phyloP scores from a whole-genome alignment of 1,140 invertebrate genomes.

The Thaumetopoea pityocampa region DNA sequence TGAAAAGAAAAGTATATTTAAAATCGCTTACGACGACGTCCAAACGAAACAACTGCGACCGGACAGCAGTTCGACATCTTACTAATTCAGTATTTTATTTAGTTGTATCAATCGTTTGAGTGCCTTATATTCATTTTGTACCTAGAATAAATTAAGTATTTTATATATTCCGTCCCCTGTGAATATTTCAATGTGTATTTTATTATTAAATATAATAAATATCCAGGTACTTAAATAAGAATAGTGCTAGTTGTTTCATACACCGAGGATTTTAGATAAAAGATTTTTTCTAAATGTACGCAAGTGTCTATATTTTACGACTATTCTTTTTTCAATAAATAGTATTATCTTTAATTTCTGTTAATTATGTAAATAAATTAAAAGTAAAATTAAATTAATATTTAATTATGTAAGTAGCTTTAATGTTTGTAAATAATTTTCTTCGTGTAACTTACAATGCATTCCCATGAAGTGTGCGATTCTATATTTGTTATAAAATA shows the following conservation, averaged over 20 bases:
- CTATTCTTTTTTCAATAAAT: too few species aligned
- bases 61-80: conserved; percentile 73
- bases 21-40: conserved; percentile 93
- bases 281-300: too few species aligned
- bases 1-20: conserved; percentile 95
- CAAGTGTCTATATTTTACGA: too few species aligned
- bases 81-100: conserved; percentile 38
- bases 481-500: conserved; percentile 74
- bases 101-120: conserved; percentile 19
- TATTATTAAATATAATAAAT: too few species aligned
- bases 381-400: conserved; percentile 38
- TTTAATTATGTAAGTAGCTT: conserved; percentile 59
- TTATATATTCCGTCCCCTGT: conserved; percentile 22
- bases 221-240: conserved; percentile 6
- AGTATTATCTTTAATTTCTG: too few species aligned
- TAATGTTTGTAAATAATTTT: conserved; percentile 58
- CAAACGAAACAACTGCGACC: conserved; percentile 73
- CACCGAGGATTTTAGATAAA: conserved; percentile 11
- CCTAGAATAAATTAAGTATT: conserved; percentile 23
- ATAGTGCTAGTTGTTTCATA: conserved; percentile 10
- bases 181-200: conserved; percentile 12
- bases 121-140: conserved; percentile 37
- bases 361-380: conserved; percentile 52
- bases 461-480: conserved; percentile 52
- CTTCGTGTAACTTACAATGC: conserved; percentile 41